phyloP scores from a whole-genome alignment of 1,140 invertebrate species.

The Cyclargus thomasi region DNA sequence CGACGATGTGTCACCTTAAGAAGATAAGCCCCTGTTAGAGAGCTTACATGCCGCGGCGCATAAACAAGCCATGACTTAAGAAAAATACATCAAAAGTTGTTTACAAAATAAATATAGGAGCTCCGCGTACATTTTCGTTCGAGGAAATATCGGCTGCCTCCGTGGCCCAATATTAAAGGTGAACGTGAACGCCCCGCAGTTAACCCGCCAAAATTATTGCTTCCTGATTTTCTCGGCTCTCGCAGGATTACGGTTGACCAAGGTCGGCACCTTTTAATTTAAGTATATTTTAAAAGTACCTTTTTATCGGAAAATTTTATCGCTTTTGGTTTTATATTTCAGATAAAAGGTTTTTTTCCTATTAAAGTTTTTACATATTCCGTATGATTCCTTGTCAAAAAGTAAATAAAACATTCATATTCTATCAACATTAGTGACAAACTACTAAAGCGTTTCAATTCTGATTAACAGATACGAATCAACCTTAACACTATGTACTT shows the following conservation, averaged over 20 bases:
- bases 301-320: not conserved
- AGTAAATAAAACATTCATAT: too few species aligned
- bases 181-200: not conserved
- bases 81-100: constrained; percentile 6
- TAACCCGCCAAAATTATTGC: not conserved
- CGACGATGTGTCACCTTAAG: constrained; percentile 17
- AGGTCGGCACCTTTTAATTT: not conserved
- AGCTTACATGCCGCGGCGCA: constrained; percentile 21
- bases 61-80: constrained; percentile 18
- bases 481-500: not conserved
- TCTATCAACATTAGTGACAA: not conserved
- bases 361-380: too few species aligned
- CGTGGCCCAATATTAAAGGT: not conserved
- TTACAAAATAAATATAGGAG: constrained; percentile 7
- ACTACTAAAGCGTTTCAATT: not conserved
- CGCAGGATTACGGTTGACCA: not conserved
- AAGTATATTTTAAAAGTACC: not conserved
- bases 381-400: too few species aligned
- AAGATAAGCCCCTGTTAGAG: constrained; percentile 21
- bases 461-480: not conserved
- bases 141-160: not conserved
- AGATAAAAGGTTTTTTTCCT: too few species aligned
- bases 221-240: not conserved
- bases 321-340: not conserved
- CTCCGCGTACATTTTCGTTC: not conserved